phyloP scores from a whole-genome alignment of 2,888 invertebrate species.

The Cheiracanthium punctorium region DNA sequence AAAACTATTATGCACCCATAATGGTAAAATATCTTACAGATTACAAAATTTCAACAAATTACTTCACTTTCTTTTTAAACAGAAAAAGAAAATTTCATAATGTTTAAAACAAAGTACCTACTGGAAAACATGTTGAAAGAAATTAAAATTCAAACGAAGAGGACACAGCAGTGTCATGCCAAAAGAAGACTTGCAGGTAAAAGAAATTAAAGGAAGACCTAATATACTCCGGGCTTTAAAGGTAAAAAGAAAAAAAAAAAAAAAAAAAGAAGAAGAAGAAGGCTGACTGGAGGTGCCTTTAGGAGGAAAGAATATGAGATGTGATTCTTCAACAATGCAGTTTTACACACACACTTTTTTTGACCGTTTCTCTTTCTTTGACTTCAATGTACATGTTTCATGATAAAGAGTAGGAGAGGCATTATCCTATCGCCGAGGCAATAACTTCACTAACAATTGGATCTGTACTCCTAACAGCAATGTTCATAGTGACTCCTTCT shows the following conservation, averaged over 20 bases:
- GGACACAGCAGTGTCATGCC: not conserved
- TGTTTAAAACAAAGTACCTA: too few species aligned
- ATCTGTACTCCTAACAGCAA: constrained; percentile 90
- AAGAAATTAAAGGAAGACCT: not conserved
- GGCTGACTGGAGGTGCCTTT: not conserved
- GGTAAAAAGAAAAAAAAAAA: not conserved
- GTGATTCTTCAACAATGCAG: constrained; percentile 16
- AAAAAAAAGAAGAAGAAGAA: not conserved
- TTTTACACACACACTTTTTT: too few species aligned
- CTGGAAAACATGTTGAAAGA: too few species aligned
- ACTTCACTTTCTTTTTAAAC: not conserved
- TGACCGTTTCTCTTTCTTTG: not conserved
- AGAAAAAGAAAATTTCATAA: too few species aligned
- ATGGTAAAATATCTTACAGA: not conserved
- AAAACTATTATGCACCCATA: constrained; percentile 9
- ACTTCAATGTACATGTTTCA: constrained; percentile 25
- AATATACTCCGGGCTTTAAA: not conserved
- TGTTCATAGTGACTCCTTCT: constrained; percentile 92
- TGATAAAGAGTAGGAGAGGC: not conserved
- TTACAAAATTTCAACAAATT: constrained; percentile 7
- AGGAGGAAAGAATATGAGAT: constrained; percentile 29
- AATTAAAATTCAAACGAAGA: too few species aligned
- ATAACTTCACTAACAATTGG: constrained; percentile 91
- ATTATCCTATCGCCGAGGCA: constrained; percentile 87
- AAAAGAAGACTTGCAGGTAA: not conserved